phyloP scores from a whole-genome alignment of 2,888 invertebrate genomes.

The Catocala nupta region DNA sequence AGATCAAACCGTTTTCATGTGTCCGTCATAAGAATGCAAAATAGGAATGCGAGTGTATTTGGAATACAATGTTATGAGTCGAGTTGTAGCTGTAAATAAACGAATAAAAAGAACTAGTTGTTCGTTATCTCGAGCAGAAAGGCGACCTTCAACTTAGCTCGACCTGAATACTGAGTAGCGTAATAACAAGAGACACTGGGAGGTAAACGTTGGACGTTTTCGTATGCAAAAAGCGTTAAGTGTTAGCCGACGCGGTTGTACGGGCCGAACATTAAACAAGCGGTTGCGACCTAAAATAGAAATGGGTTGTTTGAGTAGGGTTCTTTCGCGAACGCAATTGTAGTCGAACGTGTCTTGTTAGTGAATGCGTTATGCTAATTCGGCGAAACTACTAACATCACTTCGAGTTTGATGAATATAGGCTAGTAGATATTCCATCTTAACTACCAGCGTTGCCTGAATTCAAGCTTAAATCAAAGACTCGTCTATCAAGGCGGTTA shows the following conservation, averaged over 20 bases:
- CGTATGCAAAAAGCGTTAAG: slow-evolving; percentile 87
- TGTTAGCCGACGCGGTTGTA: slow-evolving; percentile 86
- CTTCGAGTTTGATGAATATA: slow-evolving; percentile 29
- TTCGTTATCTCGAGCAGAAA: slow-evolving; percentile 77
- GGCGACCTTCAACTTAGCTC: slow-evolving; percentile 81
- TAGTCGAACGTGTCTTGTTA: slow-evolving; percentile 86
- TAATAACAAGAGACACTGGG: slow-evolving; percentile 82
- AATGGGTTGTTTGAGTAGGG: slow-evolving; percentile 87
- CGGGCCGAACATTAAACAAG: slow-evolving; percentile 86
- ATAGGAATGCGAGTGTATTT: slow-evolving; percentile 38
- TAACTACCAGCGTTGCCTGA: not conserved
- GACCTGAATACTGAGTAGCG: slow-evolving; percentile 80
- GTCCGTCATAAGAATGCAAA: slow-evolving; percentile 41
- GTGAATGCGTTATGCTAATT: slow-evolving; percentile 84
- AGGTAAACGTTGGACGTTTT: slow-evolving; percentile 80
- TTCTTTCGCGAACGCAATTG: slow-evolving; percentile 87
- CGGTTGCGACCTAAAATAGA: slow-evolving; percentile 84
- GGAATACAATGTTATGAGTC: slow-evolving; percentile 44
- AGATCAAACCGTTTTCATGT: slow-evolving; percentile 52
- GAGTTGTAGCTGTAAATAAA: slow-evolving; percentile 52
- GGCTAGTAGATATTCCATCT: not conserved
- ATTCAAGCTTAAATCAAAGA: not conserved
- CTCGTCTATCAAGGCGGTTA: slow-evolving; percentile 2
- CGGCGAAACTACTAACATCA: slow-evolving; percentile 63
- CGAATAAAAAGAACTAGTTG: slow-evolving; percentile 70